Percentiles rank a stretch among this genome's conserved stretches.
phyloP scores from a whole-genome alignment of 2,888 invertebrate species.

The Drosophila buzzatii region DNA sequence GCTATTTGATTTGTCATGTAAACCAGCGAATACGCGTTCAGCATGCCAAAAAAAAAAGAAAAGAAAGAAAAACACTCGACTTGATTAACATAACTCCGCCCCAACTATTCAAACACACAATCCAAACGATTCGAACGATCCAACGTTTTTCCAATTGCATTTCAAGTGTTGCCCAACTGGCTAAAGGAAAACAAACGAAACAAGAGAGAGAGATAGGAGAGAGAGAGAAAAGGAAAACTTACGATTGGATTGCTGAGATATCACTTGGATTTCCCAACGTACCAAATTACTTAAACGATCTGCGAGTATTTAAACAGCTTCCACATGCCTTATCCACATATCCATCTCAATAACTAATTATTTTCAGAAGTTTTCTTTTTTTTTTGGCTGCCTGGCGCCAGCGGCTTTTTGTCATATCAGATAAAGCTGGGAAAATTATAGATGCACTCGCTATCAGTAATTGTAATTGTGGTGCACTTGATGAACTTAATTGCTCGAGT shows the following conservation, averaged over 20 bases:
- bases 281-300: slow-evolving; percentile 25
- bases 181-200: slow-evolving; percentile 1
- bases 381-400: slow-evolving; percentile 57
- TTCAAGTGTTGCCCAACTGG: slow-evolving; percentile 15
- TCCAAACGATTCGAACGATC: slow-evolving; percentile 8
- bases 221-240: slow-evolving; percentile 1
- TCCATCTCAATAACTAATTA: slow-evolving; percentile 68
- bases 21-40: slow-evolving; percentile 27
- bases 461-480: slow-evolving; percentile 49
- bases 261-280: not conserved
- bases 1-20: slow-evolving; percentile 38
- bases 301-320: slow-evolving; percentile 21
- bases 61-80: not conserved
- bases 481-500: slow-evolving; percentile 44
- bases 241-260: slow-evolving; percentile 34
- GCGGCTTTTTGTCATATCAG: slow-evolving; percentile 21
- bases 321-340: slow-evolving; percentile 16
- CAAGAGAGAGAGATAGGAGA: too few species aligned
- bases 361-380: slow-evolving; percentile 27
- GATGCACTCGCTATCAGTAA: slow-evolving; percentile 52
- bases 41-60: slow-evolving; percentile 11
- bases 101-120: slow-evolving; percentile 9
- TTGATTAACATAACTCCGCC: slow-evolving; percentile 59
- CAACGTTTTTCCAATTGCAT: slow-evolving; percentile 24
- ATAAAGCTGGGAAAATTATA: slow-evolving; percentile 16